Evolutionary conservation across 2,888 invertebrate genomes (phyloP), one percentile per base, ranked within the genome.

Genomic region (Buathra laborator): DNA sequence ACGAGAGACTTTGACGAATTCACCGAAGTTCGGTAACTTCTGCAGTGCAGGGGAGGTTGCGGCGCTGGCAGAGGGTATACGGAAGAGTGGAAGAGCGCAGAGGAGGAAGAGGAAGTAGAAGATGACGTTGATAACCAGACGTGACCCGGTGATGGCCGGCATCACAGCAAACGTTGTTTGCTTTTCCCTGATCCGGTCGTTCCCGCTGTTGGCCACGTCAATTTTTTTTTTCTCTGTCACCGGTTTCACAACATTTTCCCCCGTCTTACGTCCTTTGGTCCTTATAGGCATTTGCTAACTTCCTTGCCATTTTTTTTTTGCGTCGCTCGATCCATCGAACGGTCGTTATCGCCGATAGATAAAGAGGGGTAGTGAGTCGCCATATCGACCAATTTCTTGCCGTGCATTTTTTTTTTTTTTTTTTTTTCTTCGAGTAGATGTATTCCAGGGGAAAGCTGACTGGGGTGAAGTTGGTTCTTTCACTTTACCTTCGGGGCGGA

Each of bases 1-100:
- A 62, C 62, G 32, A 16, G 32, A 71, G 43, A 29, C 86, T 90
- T 90, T 90, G 91, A 91, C 90, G 89, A 89, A 90, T 91, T 88
- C 88, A 75, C 86, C 66, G 87, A 37, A 89, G 87, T 89, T 89
- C 86, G 67, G 81, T 72, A 86, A 87, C 79, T 87, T 86, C 88
- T 88, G 89, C 90, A 90, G 78, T 91, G 89, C 89, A 37, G 37
- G 37, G 84, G 87, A 77, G 83, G 51, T 75, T 80, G 14, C 19
- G 37, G 24, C 70, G 37, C 51, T 79, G 78, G 72, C 78, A 68
- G 68, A 59, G 71, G 78, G 71, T 62, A 37, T 19, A 37, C 48
- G 37, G 1, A 16, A 51, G 62, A 44, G 56, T 32, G 56, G 48
- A 46, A 53, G 37, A 29, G 51, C 48, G 24, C 19, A 51, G 24